Percentiles rank a stretch among this genome's conserved stretches.
Conservation (phyloP, 2,113 vertebrate species). For the Natator depressus region DNA sequence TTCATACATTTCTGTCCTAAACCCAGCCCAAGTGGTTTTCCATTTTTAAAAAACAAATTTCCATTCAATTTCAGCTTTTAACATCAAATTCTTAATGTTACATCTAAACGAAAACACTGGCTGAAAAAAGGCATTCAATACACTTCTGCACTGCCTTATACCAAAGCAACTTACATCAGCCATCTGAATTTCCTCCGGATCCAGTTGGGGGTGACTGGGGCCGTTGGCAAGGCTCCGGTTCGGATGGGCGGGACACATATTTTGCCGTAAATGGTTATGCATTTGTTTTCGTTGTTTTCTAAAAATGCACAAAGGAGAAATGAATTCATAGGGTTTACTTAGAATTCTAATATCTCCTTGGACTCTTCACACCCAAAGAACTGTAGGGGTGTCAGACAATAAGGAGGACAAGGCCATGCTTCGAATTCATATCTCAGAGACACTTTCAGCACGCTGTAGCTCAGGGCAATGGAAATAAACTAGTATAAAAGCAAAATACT, state of each 20-base stretch:
- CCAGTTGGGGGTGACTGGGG: slow-evolving; percentile 95
- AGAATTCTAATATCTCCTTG: background rate
- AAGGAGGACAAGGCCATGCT: background rate
- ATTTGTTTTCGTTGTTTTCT: slow-evolving; percentile 98
- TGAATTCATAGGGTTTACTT: background rate
- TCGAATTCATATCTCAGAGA: background rate
- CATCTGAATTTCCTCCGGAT: slow-evolving; percentile 98
- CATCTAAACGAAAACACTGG: accelerated
- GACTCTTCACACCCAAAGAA: background rate
- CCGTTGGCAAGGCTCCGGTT: slow-evolving; percentile 94
- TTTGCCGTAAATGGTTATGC: slow-evolving; percentile 96
- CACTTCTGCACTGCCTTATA: background rate
- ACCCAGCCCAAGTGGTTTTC: background rate
- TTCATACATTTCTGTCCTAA: background rate
- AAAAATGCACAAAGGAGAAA: slow-evolving; percentile 38
- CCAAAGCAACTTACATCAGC: slow-evolving; percentile 86
- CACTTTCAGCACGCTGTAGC: background rate
- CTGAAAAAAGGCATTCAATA: background rate
- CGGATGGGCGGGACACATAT: slow-evolving; percentile 96
- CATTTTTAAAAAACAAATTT: slow-evolving; percentile 2
- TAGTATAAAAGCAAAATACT: too few species aligned
- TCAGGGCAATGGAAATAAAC: background rate
- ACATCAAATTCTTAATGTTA: background rate
- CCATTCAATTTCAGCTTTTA: background rate
- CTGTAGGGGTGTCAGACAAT: accelerated